Evolutionary conservation across 2,797 vertebrate species (phyloP), one percentile per base, ranked within the genome.

Genomic region (Linurgus olivaceus): DNA sequence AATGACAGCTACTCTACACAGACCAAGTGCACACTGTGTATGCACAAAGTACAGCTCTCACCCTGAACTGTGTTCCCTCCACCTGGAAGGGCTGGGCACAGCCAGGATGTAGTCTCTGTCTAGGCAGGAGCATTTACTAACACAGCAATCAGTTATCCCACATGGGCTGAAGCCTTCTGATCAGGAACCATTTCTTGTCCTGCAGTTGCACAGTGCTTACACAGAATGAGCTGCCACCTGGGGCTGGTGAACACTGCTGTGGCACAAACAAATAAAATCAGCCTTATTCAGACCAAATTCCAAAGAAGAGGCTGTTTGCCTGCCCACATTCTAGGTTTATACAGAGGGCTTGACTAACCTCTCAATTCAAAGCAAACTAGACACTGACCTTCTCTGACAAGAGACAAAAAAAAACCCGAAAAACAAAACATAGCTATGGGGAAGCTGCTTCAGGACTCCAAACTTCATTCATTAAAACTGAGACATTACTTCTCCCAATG

Each of bases 11-110:
- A 13, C 51, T 42, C 10, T 1, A 11, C 48, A 51, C 0, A 31
- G 35, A 62, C 4, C 0, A 2, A 35, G 35, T 12, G 57, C 19
- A 31, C 23, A 28, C 23, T 2, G 15, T 1, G 4, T 3, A 20
- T 5, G 14, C 48, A 58, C 3, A 0, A n/a, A 80, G 38, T 3
- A 42, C 26, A 82, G 78, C 24, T 66, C 71, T n/a, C 65, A 25
- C 4, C 6, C 37, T 2, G 10, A 52, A 26, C 50, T 7, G 13
- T 12, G 35, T 3, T 85, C 51, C 47, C 38, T 89, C 58, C 35
- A 20, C 7, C 37, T 25, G 23, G 31, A 61, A 87, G 28, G 38
- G 37, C 1, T 29, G n/a, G 24, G 33, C 68, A 73, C 25, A 70
- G 44, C 26, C 9, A 42, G 50, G 35, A 33, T 10, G 18, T 63